Conservation (phyloP, 1,140 invertebrate species). For the Paralvinella palmiformis region DNA sequence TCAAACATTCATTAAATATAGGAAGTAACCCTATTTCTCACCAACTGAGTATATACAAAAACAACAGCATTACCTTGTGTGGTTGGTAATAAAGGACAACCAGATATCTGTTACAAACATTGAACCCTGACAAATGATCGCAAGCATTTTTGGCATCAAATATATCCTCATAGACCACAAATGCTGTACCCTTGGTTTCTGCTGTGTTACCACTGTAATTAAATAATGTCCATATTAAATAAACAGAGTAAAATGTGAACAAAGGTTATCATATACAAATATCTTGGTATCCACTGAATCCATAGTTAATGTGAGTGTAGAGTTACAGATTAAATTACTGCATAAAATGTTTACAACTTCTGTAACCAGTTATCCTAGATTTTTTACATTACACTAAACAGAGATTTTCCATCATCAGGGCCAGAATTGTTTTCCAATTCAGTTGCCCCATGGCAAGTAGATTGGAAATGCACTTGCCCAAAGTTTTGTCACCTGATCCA, state of each 20-base stretch:
- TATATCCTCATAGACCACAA: constrained; percentile 99
- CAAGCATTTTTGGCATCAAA: constrained; percentile 99
- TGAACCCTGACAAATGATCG: constrained; percentile 97
- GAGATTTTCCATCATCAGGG: no score
- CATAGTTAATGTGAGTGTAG: no score
- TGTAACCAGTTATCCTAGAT: background rate
- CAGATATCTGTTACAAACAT: constrained; percentile 96
- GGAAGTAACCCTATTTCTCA: background rate
- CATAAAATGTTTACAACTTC: constrained; percentile 1
- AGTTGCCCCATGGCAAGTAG: no score
- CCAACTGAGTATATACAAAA: background rate
- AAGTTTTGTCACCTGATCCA: no score
- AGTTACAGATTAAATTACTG: no score
- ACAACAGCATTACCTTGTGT: constrained; percentile 43
- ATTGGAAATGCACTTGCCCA: no score
- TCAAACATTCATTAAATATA: background rate
- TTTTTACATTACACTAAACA: no score
- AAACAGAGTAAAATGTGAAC: no score
- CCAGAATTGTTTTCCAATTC: no score
- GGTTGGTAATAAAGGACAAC: constrained; percentile 93
- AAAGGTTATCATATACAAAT: no score
- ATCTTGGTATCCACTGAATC: no score
- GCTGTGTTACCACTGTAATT: constrained; percentile 96
- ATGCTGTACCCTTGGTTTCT: constrained; percentile 95
- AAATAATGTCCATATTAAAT: no score